A percentile compares a stretch with the other conserved stretches of the same genome.
Evolutionary conservation across 92 coral and sea anemone species (phyloP).

Genomic region (Pocillopora grandis): DNA sequence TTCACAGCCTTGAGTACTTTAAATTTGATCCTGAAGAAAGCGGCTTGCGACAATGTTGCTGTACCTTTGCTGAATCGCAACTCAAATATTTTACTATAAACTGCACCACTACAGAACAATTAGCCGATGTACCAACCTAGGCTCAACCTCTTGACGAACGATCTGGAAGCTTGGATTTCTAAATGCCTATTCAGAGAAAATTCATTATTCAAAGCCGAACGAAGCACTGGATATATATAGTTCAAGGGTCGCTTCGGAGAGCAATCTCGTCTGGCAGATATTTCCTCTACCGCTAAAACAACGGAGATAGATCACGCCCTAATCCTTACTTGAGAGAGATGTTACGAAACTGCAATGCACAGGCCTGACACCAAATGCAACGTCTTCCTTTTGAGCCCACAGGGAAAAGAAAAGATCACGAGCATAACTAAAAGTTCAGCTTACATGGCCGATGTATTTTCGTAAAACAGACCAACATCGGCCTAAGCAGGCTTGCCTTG

Average conservation of each 20-base stretch:
- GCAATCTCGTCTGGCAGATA: not conserved
- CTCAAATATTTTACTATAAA: too few relatives aligned
- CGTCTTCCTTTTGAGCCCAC: not conserved
- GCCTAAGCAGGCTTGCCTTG: not conserved
- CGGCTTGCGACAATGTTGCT: not conserved
- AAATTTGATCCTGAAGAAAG: not conserved
- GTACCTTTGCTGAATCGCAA: too few relatives aligned
- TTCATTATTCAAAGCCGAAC: not conserved
- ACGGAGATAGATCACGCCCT: not conserved
- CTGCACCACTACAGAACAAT: not conserved
- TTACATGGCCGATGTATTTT: not conserved
- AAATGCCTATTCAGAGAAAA: not conserved
- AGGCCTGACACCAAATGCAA: not conserved
- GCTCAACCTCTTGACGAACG: not conserved
- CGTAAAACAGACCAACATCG: not conserved
- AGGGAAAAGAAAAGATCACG: not conserved
- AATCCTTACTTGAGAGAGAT: not conserved
- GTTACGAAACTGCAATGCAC: too few relatives aligned
- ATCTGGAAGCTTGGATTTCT: not conserved
- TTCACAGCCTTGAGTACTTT: not conserved
- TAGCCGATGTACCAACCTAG: not conserved
- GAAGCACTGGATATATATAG: not conserved
- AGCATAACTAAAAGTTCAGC: slow-evolving; percentile 4
- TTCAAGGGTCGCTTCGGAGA: not conserved
- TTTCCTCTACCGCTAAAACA: not conserved